A percentile compares a stretch with the other conserved stretches of the same genome.
These are phyloP conservation scores for Drosophila takahashii DNA, from an alignment of 1,140 invertebrate genomes.

Conservation along the genomic window DNA sequence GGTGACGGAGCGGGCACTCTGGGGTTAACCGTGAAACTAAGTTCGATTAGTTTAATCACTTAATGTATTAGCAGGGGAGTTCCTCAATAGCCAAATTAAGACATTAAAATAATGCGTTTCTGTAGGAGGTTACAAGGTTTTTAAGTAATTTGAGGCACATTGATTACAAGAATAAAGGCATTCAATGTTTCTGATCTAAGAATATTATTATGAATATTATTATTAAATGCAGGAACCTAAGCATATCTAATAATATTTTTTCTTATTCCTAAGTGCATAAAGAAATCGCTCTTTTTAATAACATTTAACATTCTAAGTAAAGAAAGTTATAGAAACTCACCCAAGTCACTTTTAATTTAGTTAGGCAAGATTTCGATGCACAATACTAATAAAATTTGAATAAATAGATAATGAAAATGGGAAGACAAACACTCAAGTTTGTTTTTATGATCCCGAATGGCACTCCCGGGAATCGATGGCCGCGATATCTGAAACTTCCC, in stretches of 20 bases:
- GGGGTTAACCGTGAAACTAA: constrained; percentile 66
- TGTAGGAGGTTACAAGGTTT: not conserved
- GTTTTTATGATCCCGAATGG: constrained; percentile 16
- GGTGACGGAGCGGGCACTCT: constrained; percentile 64
- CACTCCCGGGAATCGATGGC: constrained; percentile 16
- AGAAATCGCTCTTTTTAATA: too few relatives aligned
- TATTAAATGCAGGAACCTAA: too few relatives aligned
- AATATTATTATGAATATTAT: too few relatives aligned
- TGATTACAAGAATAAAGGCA: too few relatives aligned
- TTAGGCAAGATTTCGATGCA: too few relatives aligned
- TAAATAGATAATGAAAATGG: not conserved
- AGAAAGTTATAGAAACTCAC: too few relatives aligned
- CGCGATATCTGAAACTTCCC: constrained; percentile 34
- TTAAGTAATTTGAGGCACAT: not conserved
- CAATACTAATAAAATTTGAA: not conserved
- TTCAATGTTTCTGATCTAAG: too few relatives aligned
- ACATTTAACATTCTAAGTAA: too few relatives aligned
- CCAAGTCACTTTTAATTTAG: too few relatives aligned
- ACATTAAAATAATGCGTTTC: not conserved
- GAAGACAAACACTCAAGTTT: not conserved
- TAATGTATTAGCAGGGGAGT: constrained; percentile 21
- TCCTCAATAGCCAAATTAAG: not conserved
- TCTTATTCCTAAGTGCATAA: too few relatives aligned
- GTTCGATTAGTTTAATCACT: constrained; percentile 49
- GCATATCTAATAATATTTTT: too few relatives aligned